These are phyloP conservation scores for Odocoileus hemionus DNA, from an alignment of 2,113 vertebrate genomes.

Conservation along the genomic window DNA sequence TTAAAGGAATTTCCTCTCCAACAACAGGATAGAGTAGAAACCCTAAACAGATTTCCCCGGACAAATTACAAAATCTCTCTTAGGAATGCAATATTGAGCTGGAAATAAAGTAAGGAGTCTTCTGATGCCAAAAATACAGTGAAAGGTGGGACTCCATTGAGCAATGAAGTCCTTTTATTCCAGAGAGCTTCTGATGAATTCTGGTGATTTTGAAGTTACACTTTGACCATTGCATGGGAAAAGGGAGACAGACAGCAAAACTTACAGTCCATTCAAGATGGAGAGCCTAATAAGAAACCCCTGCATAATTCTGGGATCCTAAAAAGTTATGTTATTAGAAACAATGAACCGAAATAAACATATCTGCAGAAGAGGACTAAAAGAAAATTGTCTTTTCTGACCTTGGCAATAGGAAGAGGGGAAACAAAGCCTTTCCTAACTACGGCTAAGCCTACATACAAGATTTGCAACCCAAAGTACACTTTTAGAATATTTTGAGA, in stretches of 20 bases:
- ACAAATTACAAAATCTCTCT: neutral
- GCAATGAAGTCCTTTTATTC: neutral
- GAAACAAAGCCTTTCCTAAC: neutral
- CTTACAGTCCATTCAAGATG: neutral
- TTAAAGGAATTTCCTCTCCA: neutral
- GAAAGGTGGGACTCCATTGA: neutral
- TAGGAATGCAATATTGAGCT: neutral
- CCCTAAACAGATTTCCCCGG: neutral
- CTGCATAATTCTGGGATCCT: neutral
- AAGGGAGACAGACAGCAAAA: neutral
- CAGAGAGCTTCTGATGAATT: neutral
- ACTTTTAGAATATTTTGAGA: constrained; percentile 1
- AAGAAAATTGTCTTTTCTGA: neutral
- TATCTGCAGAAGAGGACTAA: neutral
- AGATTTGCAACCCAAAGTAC: neutral
- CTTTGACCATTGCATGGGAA: neutral
- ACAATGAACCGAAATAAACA: neutral
- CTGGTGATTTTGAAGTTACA: neutral
- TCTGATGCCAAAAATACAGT: neutral
- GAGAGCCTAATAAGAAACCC: neutral
- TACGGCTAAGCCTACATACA: neutral
- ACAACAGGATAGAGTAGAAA: neutral
- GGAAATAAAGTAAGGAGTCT: constrained; percentile 7
- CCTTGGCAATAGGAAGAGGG: neutral
- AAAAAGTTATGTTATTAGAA: neutral